phyloP scores from a whole-genome alignment of 2,888 invertebrate species.

The Linnaemya vulpina region DNA sequence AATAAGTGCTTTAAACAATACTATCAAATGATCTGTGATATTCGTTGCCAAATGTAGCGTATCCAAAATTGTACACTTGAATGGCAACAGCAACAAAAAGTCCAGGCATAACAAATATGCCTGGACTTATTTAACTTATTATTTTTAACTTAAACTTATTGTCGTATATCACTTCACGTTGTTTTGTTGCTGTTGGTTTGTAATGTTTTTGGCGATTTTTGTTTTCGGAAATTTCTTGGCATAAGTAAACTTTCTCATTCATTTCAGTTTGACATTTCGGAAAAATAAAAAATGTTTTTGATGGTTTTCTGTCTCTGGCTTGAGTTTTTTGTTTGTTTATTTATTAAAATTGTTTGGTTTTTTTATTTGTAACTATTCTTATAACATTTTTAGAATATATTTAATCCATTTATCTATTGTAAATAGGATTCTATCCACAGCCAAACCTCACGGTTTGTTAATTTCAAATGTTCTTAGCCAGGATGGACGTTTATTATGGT shows the following conservation, averaged over 20 bases:
- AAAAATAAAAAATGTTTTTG: slow-evolving; percentile 51
- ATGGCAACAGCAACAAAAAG: slow-evolving; percentile 42
- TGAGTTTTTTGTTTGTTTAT: slow-evolving; percentile 2
- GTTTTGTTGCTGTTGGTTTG: slow-evolving; percentile 41
- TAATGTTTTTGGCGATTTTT: slow-evolving; percentile 23
- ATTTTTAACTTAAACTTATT: too few relatives aligned
- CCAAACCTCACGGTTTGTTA: slow-evolving; percentile 53
- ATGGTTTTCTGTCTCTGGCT: slow-evolving; percentile 50
- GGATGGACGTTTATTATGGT: slow-evolving; percentile 54
- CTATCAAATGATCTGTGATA: not conserved
- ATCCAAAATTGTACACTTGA: slow-evolving; percentile 39
- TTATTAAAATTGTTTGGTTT: too few relatives aligned
- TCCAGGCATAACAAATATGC: slow-evolving; percentile 62
- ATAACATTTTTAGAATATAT: slow-evolving; percentile 43
- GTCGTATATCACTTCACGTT: slow-evolving; percentile 64
- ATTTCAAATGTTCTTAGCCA: slow-evolving; percentile 40
- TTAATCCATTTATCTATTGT: slow-evolving; percentile 21
- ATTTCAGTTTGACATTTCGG: slow-evolving; percentile 55
- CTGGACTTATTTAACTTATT: slow-evolving; percentile 58
- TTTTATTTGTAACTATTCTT: slow-evolving; percentile 9
- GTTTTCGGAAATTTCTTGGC: slow-evolving; percentile 47
- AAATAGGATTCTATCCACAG: not conserved
- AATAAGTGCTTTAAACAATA: too few relatives aligned
- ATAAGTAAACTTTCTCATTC: slow-evolving; percentile 66
- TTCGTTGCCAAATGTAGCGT: slow-evolving; percentile 9